Conservation (phyloP, 2,797 vertebrate genomes). For the Acomys russatus region DNA sequence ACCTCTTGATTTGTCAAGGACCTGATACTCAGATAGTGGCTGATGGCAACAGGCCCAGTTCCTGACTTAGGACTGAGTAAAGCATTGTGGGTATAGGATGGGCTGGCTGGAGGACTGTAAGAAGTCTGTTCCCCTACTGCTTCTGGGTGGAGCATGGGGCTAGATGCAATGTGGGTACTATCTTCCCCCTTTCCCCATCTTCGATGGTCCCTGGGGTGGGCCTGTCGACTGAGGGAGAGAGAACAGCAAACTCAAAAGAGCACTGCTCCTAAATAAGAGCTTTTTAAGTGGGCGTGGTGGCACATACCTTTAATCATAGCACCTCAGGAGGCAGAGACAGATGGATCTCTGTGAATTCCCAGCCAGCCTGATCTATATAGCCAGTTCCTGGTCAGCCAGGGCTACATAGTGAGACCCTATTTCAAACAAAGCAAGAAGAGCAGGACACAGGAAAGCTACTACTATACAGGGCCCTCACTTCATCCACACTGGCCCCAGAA, state of each 20-base stretch:
- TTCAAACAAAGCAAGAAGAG: background rate
- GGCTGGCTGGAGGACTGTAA: background rate
- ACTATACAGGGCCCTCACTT: background rate
- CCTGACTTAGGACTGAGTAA: constrained; percentile 72
- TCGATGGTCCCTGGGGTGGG: constrained; percentile 68
- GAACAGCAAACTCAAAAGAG: background rate
- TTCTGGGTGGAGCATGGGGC: constrained; percentile 55
- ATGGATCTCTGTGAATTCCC: background rate
- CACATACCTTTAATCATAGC: background rate
- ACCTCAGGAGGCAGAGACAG: background rate
- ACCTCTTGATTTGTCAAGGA: background rate
- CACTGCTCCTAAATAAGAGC: background rate
- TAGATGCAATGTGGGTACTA: background rate
- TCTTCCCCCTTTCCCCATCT: background rate
- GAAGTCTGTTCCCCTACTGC: constrained; percentile 70
- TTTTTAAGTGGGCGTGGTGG: background rate
- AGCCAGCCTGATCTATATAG: background rate
- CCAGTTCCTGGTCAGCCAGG: background rate
- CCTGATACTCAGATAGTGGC: background rate
- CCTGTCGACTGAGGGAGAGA: background rate
- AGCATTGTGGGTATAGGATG: background rate
- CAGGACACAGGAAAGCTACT: background rate
- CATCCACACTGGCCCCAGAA: background rate
- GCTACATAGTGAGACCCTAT: background rate
- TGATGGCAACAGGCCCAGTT: constrained; percentile 37